A percentile compares a stretch with the other conserved stretches of the same genome.
Evolutionary conservation across 2,888 invertebrate genomes (phyloP).

Genomic region (Drosophila dives): DNA sequence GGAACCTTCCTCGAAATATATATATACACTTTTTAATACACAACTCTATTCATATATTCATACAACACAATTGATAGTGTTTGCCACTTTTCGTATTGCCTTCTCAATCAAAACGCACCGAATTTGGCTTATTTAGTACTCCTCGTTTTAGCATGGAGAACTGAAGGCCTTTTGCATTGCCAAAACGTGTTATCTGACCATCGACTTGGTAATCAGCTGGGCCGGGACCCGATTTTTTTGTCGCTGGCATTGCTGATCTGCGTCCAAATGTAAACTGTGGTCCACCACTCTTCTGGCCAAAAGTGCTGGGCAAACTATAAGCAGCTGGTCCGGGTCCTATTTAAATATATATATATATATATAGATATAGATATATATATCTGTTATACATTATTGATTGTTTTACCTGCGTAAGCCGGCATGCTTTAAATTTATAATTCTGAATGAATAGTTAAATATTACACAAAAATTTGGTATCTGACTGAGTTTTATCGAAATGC

Average conservation of each 20-base stretch:
- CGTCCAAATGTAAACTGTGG: constrained; percentile 58
- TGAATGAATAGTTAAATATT: not conserved
- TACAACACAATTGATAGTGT: not conserved
- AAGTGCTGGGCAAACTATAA: constrained; percentile 57
- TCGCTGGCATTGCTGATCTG: constrained; percentile 10
- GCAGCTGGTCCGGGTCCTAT: constrained; percentile 67
- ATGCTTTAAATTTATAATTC: constrained; percentile 5
- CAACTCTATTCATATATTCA: too few species aligned
- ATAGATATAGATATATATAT: not conserved
- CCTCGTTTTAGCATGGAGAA: constrained; percentile 51
- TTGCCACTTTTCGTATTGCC: not conserved
- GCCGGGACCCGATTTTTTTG: constrained; percentile 53
- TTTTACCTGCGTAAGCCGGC: constrained; percentile 35
- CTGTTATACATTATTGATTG: too few species aligned
- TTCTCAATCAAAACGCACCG: constrained; percentile 33
- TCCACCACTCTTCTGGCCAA: constrained; percentile 49
- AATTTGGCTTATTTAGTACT: constrained; percentile 43
- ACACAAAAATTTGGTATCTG: constrained; percentile 26
- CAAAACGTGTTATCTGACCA: constrained; percentile 59
- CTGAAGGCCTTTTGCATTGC: constrained; percentile 45
- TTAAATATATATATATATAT: not conserved
- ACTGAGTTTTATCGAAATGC: constrained; percentile 27
- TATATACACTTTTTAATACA: constrained; percentile 13
- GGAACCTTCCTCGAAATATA: not conserved
- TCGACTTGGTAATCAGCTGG: constrained; percentile 62